Conservation (phyloP, 2,113 vertebrate species). For the Crotophaga sulcirostris region DNA sequence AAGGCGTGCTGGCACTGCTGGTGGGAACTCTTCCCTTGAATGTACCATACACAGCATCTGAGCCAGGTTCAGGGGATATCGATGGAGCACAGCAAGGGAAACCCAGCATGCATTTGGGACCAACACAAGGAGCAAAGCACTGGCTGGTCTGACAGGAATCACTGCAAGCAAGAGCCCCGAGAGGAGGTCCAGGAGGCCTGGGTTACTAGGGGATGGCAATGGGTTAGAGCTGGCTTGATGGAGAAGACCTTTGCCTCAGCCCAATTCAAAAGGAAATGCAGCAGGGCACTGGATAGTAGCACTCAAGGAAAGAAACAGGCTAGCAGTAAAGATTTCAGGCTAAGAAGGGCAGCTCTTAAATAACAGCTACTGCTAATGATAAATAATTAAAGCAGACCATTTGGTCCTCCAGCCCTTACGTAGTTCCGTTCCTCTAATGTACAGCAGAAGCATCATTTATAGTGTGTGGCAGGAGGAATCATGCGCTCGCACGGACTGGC, state of each 20-base stretch:
- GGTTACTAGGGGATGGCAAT: neutral
- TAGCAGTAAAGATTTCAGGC: neutral
- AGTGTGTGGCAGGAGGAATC: neutral
- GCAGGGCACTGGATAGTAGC: neutral
- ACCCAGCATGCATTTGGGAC: neutral
- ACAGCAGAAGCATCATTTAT: neutral
- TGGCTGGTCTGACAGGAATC: neutral
- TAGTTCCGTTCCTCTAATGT: neutral
- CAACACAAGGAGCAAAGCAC: neutral
- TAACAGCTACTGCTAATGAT: neutral
- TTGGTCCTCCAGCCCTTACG: neutral
- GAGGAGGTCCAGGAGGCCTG: neutral
- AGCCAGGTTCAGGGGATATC: neutral
- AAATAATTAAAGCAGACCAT: constrained; percentile 28
- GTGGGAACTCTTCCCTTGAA: neutral
- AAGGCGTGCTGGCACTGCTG: neutral
- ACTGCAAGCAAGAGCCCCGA: neutral
- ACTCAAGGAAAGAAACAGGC: neutral
- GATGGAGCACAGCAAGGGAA: neutral
- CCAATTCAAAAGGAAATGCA: neutral
- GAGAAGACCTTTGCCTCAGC: neutral
- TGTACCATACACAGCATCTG: fast-evolving
- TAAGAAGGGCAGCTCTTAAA: neutral
- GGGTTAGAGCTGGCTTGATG: neutral
- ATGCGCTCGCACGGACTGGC: neutral